Evolutionary conservation across 2,797 vertebrate genomes (phyloP).

Genomic region (Meriones psammophilus): DNA sequence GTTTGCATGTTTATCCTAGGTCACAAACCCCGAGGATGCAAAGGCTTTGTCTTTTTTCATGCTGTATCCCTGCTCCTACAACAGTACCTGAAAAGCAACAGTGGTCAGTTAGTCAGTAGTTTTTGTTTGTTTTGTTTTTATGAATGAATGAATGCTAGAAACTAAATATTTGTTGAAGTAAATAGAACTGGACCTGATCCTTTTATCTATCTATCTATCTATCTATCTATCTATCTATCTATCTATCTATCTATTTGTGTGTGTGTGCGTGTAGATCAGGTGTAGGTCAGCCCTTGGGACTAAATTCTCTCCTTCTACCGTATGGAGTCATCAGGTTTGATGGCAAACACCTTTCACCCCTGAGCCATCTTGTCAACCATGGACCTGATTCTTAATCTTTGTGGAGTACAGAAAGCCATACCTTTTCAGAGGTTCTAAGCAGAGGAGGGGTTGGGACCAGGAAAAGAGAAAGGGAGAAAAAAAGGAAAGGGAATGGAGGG

Average conservation of each 20-base stretch:
- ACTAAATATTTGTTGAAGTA: constrained; percentile 18
- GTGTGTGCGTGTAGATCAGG: not conserved
- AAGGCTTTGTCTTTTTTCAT: constrained; percentile 20
- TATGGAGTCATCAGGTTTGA: not conserved
- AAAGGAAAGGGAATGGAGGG: no score
- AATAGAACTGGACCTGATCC: not conserved
- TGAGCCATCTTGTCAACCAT: not conserved
- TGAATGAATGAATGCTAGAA: constrained; percentile 26
- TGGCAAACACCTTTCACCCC: not conserved
- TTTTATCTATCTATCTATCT: no score
- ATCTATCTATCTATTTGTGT: no score
- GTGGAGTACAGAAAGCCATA: not conserved
- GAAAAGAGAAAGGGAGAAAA: not conserved
- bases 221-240: no score
- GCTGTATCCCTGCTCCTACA: not conserved
- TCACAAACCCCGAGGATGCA: not conserved
- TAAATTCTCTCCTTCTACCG: not conserved
- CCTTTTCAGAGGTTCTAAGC: constrained; percentile 3
- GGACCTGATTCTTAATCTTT: not conserved
- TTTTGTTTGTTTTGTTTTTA: not conserved
- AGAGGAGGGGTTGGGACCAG: not conserved
- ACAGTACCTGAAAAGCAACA: not conserved
- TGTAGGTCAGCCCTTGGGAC: not conserved
- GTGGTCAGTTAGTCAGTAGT: not conserved
- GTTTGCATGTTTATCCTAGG: not conserved